These are phyloP conservation scores for Oegoconia quadripuncta DNA, from an alignment of 2,888 invertebrate genomes.

Conservation along the genomic window DNA sequence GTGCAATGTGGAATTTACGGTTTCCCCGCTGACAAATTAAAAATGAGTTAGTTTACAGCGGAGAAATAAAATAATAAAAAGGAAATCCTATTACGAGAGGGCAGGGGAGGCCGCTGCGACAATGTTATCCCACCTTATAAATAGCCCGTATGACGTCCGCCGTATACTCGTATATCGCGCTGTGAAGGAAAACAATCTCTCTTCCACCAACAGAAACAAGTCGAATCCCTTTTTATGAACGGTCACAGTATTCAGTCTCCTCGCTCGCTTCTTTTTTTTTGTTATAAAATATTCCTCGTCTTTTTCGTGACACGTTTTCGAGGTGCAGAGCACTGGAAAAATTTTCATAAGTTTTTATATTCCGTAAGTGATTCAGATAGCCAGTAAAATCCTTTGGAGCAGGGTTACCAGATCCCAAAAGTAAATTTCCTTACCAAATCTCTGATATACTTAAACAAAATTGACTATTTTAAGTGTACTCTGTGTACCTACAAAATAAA, in stretches of 20 bases:
- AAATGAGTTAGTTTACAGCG: constrained; percentile 72
- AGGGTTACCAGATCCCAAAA: no score
- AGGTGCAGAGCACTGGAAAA: constrained; percentile 39
- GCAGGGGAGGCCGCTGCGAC: constrained; percentile 51
- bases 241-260: constrained; percentile 46
- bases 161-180: constrained; percentile 47
- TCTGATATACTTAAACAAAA: no score
- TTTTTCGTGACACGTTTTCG: constrained; percentile 38
- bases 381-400: constrained; percentile 14
- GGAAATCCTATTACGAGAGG: constrained; percentile 62
- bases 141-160: constrained; percentile 66
- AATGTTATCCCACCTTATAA: constrained; percentile 73
- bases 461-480: no score
- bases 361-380: constrained; percentile 22
- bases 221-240: constrained; percentile 64
- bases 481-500: no score
- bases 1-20: constrained; percentile 64
- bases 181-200: constrained; percentile 65
- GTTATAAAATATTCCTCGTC: constrained; percentile 48
- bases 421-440: no score
- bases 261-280: constrained; percentile 43
- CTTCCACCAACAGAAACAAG: constrained; percentile 57
- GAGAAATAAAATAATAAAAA: constrained; percentile 66
- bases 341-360: constrained; percentile 33
- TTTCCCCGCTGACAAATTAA: constrained; percentile 68